phyloP scores from a whole-genome alignment of 2,797 vertebrate species.

The Lepilemur ruficaudatus region DNA sequence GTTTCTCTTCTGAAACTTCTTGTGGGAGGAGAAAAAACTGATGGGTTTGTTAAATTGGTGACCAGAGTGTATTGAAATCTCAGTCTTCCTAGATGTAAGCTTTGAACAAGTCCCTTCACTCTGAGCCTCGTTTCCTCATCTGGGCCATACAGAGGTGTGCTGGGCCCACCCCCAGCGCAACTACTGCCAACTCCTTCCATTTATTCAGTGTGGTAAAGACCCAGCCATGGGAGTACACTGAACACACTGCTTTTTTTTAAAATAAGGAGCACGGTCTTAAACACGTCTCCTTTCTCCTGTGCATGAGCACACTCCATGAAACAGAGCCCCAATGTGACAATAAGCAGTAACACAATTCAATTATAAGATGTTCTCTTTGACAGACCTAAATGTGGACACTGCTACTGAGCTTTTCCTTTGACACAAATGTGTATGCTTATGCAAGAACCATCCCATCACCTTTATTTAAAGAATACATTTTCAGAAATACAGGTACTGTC shows the following conservation, averaged over 20 bases:
- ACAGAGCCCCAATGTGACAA: rapidly evolving
- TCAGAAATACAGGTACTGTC: not conserved
- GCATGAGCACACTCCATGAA: rapidly evolving
- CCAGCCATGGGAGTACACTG: too few relatives aligned
- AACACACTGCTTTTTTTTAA: not conserved
- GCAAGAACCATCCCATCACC: too few relatives aligned
- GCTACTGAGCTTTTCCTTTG: not conserved
- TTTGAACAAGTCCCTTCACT: too few relatives aligned
- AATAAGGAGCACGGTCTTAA: not conserved
- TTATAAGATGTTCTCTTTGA: rapidly evolving
- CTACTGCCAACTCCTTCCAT: not conserved
- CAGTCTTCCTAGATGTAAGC: not conserved
- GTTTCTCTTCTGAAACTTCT: not conserved
- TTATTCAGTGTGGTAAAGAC: not conserved
- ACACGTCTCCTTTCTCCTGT: rapidly evolving
- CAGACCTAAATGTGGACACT: rapidly evolving
- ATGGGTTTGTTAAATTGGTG: rapidly evolving
- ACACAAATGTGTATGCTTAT: rapidly evolving
- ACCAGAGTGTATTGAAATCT: not conserved
- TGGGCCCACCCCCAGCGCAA: too few relatives aligned
- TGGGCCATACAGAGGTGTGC: too few relatives aligned
- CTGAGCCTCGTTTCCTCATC: not conserved
- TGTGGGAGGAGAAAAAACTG: not conserved
- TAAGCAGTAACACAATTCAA: rapidly evolving
- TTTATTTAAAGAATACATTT: not conserved